phyloP scores from a whole-genome alignment of 2,888 invertebrate species.

The Tetrapedia diversipes region DNA sequence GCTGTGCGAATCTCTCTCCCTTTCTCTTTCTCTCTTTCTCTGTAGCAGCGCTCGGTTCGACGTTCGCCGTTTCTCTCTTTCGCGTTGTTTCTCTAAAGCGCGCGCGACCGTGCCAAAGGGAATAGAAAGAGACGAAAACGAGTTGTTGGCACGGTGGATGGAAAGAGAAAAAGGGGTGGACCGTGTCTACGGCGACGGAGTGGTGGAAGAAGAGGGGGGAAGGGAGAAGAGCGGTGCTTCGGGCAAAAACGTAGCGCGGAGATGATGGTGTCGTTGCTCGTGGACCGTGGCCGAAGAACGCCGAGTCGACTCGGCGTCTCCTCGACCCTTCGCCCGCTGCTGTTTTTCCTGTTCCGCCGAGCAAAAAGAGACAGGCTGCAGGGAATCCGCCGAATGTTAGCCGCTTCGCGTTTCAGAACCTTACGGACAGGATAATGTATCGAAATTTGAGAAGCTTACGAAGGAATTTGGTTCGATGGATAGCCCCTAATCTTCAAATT shows the following conservation, averaged over 20 bases:
- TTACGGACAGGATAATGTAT: background rate
- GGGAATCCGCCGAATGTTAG: constrained; percentile 33
- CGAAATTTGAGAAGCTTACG: background rate
- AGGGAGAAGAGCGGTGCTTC: constrained; percentile 46
- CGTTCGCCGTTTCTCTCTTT: constrained; percentile 17
- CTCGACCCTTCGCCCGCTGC: constrained; percentile 12
- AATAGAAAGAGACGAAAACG: background rate
- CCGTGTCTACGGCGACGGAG: constrained; percentile 31
- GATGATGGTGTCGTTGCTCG: constrained; percentile 70
- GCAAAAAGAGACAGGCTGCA: constrained; percentile 30
- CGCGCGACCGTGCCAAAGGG: constrained; percentile 35
- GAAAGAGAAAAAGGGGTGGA: background rate
- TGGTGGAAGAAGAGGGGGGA: constrained; percentile 20
- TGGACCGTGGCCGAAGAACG: constrained; percentile 64
- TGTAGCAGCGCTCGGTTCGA: too few species aligned
- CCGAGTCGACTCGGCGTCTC: constrained; percentile 55
- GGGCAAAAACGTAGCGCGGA: constrained; percentile 70
- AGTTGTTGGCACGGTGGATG: constrained; percentile 7
- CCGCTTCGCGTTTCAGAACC: background rate
- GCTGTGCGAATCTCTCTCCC: constrained; percentile 42
- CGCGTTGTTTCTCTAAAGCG: constrained; percentile 46
- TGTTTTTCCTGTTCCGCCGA: constrained; percentile 37
- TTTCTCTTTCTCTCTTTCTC: constrained; percentile 27
- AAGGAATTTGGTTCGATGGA: too few species aligned
- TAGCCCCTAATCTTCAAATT: background rate